Conservation (phyloP, 2,888 invertebrate species). For the Pseudococcus viburni region DNA sequence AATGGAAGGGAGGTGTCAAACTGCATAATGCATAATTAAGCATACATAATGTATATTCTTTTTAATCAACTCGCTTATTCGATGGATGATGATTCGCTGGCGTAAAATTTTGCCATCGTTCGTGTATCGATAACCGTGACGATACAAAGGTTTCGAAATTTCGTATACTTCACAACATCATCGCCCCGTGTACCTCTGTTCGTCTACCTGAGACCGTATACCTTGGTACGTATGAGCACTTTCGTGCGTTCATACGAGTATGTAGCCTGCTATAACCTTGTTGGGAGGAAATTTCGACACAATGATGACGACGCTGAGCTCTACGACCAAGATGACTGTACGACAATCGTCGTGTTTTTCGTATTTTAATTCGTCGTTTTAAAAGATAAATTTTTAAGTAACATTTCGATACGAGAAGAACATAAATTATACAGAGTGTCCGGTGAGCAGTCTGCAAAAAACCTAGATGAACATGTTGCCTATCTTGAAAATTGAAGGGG, state of each 20-base stretch:
- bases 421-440: no score
- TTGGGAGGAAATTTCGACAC: constrained; percentile 9
- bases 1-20: not conserved
- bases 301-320: not conserved
- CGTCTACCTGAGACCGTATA: not conserved
- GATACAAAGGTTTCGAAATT: constrained; percentile 5
- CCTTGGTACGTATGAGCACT: not conserved
- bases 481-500: no score
- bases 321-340: not conserved
- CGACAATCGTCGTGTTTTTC: constrained; percentile 8
- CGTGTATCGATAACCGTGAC: constrained; percentile 26
- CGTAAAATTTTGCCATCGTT: not conserved
- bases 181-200: not conserved
- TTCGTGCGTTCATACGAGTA: not conserved
- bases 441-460: no score
- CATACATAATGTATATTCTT: not conserved
- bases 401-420: no score
- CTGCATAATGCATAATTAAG: constrained; percentile 5
- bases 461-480: no score
- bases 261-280: constrained; percentile 9
- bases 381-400: not conserved
- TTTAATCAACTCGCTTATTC: not conserved
- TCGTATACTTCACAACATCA: not conserved
- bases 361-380: not conserved
- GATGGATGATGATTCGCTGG: not conserved